Evolutionary conservation across 2,888 invertebrate genomes (phyloP), one percentile per base, ranked within the genome.

Genomic region (Drosophila niveifrons): DNA sequence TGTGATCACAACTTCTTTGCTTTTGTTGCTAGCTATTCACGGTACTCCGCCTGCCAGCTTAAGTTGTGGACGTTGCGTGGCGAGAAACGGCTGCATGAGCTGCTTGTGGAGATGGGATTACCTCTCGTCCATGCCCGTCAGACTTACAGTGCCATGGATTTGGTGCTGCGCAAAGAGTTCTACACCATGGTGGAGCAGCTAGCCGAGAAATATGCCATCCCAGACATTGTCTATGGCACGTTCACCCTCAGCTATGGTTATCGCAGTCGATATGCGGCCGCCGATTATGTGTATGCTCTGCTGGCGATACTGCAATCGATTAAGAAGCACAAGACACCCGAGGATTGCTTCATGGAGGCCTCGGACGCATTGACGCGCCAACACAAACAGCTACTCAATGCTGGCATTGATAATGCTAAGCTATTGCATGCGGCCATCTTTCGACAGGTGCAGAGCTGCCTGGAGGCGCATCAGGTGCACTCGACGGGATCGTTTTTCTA

Each of bases 91-190:
- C 93, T 99, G 39, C 94, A 96, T 46, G 96, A 97, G 90, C 94
- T 99, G 67, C 93, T 99, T 0, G 98, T 97, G 0, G 98, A 98
- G 91, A 97, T 98, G 95, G 99, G 98, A 0, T 93, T 98, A 77
- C 98, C 99, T 0, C 92, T 99, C 31, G 95, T 94, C 23, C 97
- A 98, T 92, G 97, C 98, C 44, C 94, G 95, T 29, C 98, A 98
- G 90, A 95, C 96, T 62, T 98, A 95, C 92, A 93, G 94, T 52
- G 94, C 97, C 0, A 98, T 99, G 98, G 98, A 98, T 92, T 94
- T 98, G 72, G 94, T 95, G 39, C 93, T 98, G 18, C 94, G 97
- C 1, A 95, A 95, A 50, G 95, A 96, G 78, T 95, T 98, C 89
- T 95, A 95, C 48, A 92, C 94, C 18, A 94, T 95, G 89, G 91